phyloP scores from a whole-genome alignment of 2,113 vertebrate genomes.

The Gobius niger region DNA sequence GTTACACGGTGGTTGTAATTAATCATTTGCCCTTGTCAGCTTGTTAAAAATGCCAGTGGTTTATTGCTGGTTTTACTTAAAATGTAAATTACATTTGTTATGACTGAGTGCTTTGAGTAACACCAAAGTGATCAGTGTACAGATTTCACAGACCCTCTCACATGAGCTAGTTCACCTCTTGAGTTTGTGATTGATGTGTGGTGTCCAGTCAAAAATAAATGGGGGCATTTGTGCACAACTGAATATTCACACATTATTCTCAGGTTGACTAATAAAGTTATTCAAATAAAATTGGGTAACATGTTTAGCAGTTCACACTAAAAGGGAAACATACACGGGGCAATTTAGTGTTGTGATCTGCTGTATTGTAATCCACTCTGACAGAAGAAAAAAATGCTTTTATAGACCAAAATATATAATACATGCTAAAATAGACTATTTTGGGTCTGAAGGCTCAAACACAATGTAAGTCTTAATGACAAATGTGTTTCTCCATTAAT shows the following conservation, averaged over 20 bases:
- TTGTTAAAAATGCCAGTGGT: conserved; percentile 11
- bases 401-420: conserved; percentile 66
- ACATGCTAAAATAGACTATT: conserved; percentile 64
- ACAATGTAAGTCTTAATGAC: conserved; percentile 87
- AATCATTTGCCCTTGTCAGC: conserved; percentile 22
- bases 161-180: conserved; percentile 30
- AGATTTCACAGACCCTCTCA: conserved; percentile 20
- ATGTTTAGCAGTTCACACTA: conserved; percentile 43
- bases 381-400: conserved; percentile 73
- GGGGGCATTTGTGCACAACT: conserved; percentile 40
- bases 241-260: conserved; percentile 60
- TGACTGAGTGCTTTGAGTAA: conserved; percentile 32
- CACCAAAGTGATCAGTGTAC: conserved; percentile 56
- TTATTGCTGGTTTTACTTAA: conserved; percentile 9
- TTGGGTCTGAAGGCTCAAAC: conserved; percentile 82
- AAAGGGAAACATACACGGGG: conserved; percentile 54
- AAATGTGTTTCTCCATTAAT: conserved; percentile 80
- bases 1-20: conserved; percentile 39
- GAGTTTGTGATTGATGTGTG: conserved; percentile 23
- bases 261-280: conserved; percentile 70
- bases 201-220: conserved; percentile 9
- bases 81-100: conserved; percentile 11
- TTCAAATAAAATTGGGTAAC: conserved; percentile 48
- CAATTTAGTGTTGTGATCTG: conserved; percentile 70
- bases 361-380: conserved; percentile 72